These are phyloP conservation scores for Coptodon bakossiorum DNA, from an alignment of 2,113 vertebrate species.

Conservation along the genomic window DNA sequence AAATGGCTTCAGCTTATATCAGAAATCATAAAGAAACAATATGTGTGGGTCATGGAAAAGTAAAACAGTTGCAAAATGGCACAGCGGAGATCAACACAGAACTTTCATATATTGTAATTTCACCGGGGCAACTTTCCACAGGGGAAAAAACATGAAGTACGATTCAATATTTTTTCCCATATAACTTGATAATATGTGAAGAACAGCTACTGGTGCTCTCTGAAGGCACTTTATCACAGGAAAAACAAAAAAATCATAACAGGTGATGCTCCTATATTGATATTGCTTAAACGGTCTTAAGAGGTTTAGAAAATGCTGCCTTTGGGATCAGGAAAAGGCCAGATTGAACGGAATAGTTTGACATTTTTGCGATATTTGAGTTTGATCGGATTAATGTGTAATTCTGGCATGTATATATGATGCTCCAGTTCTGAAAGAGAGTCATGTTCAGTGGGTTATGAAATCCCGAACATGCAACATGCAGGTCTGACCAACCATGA, in stretches of 20 bases:
- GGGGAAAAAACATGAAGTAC: neutral
- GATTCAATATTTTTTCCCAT: neutral
- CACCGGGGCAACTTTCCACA: neutral
- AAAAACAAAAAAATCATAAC: neutral
- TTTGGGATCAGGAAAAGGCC: neutral
- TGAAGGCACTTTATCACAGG: neutral
- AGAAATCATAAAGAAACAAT: neutral
- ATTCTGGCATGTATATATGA: neutral
- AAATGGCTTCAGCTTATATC: neutral
- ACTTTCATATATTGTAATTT: neutral
- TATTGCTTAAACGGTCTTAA: neutral
- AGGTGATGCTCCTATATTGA: neutral
- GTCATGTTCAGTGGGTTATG: neutral
- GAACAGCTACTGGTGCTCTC: neutral
- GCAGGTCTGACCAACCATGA: neutral
- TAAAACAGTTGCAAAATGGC: neutral
- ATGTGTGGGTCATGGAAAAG: conserved; percentile 11
- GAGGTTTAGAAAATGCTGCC: neutral
- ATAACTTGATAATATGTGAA: neutral
- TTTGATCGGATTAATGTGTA: neutral
- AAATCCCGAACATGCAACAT: neutral
- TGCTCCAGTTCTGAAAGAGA: neutral
- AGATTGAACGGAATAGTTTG: neutral
- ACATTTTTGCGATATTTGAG: neutral
- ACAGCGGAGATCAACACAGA: neutral